Percentiles rank a stretch among this genome's conserved stretches.
phyloP scores from a whole-genome alignment of 2,113 vertebrate genomes.

The Diadophis punctatus region DNA sequence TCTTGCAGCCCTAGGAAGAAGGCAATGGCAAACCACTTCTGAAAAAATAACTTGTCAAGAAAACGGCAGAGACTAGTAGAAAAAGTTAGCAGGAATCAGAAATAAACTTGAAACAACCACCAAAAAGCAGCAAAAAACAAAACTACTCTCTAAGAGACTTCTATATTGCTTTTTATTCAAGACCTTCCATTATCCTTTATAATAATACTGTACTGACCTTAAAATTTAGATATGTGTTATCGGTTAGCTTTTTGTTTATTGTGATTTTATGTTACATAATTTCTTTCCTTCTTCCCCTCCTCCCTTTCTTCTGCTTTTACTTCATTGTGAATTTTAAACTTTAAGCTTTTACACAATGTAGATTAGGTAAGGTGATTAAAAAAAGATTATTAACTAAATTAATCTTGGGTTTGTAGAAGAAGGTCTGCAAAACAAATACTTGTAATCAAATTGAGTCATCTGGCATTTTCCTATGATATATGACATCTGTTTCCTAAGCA shows the following conservation, averaged over 20 bases:
- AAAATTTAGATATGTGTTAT: background rate
- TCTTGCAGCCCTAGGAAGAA: background rate
- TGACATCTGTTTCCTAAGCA: conserved; percentile 50
- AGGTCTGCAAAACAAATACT: background rate
- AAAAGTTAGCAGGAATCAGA: background rate
- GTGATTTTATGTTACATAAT: background rate
- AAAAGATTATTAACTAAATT: background rate
- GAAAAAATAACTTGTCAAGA: background rate
- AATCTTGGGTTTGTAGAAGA: background rate
- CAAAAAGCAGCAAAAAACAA: background rate
- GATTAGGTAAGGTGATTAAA: background rate
- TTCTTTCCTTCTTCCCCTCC: background rate
- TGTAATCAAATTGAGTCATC: background rate
- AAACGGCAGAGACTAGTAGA: background rate
- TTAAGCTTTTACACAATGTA: background rate
- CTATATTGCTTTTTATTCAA: conserved; percentile 4
- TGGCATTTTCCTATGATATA: conserved; percentile 24
- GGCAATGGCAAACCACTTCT: background rate
- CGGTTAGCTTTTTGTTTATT: background rate
- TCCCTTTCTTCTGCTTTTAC: background rate
- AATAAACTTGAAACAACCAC: background rate
- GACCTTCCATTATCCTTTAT: background rate
- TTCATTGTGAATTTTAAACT: background rate
- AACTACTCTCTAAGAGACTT: background rate
- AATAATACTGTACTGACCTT: background rate